Conservation (phyloP, 2,888 invertebrate species). For the Ormyrus thymus region DNA sequence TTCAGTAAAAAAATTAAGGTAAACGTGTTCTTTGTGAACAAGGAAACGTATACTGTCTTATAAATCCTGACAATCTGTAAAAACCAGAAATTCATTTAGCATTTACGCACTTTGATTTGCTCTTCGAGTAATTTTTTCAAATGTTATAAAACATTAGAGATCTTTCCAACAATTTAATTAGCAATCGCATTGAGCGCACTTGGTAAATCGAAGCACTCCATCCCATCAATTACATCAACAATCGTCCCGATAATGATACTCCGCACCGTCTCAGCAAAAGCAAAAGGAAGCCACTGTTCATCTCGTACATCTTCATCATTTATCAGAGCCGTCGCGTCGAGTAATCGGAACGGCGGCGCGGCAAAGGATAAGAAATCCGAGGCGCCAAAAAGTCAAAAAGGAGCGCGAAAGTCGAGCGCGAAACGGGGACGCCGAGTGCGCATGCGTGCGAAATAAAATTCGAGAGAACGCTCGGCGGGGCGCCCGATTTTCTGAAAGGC, state of each 20-base stretch:
- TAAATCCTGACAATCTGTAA: too few relatives aligned
- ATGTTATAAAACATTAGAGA: too few relatives aligned
- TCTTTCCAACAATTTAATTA: too few relatives aligned
- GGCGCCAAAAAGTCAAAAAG: slow-evolving; percentile 43
- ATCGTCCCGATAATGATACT: slow-evolving; percentile 13
- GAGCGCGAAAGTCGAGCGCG: slow-evolving; percentile 20
- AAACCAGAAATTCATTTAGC: too few relatives aligned
- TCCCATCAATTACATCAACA: slow-evolving; percentile 39
- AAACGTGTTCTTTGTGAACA: not conserved
- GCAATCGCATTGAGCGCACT: not conserved
- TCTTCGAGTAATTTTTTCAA: too few relatives aligned
- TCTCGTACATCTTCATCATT: slow-evolving; percentile 50
- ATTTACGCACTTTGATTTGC: too few relatives aligned
- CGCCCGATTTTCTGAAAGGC: not conserved
- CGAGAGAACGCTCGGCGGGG: slow-evolving; percentile 33
- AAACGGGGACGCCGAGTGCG: slow-evolving; percentile 18
- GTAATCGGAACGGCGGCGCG: slow-evolving; percentile 28
- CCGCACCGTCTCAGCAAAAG: not conserved
- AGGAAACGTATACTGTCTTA: not conserved
- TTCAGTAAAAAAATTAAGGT: too few relatives aligned
- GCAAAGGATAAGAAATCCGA: slow-evolving; percentile 23
- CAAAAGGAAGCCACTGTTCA: not conserved
- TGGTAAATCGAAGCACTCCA: slow-evolving; percentile 34
- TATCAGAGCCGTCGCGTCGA: slow-evolving; percentile 33
- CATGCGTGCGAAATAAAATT: slow-evolving; percentile 41